These are phyloP conservation scores for Ictalurus furcatus DNA, from an alignment of 2,113 vertebrate genomes.

Conservation along the genomic window DNA sequence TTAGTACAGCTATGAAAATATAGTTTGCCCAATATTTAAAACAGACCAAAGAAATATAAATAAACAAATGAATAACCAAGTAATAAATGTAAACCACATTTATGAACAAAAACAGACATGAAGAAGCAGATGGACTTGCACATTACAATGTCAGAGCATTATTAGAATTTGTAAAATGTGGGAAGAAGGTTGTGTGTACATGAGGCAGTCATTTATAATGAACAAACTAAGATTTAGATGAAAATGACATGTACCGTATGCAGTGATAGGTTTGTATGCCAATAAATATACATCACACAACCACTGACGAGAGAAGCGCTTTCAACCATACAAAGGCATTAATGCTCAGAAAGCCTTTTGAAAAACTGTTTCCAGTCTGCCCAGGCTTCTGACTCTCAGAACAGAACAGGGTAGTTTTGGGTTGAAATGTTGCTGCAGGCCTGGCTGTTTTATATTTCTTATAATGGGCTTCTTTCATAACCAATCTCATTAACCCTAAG, in stretches of 20 bases:
- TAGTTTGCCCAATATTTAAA: neutral
- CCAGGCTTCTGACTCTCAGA: neutral
- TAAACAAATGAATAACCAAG: neutral
- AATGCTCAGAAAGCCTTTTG: neutral
- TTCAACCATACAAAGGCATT: neutral
- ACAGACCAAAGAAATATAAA: neutral
- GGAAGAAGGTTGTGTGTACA: neutral
- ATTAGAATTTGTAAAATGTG: neutral
- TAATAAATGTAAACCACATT: conserved; percentile 17
- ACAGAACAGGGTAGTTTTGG: neutral
- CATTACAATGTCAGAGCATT: neutral
- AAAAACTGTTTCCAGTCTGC: neutral
- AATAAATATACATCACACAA: neutral
- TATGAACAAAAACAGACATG: conserved; percentile 19
- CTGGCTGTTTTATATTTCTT: neutral
- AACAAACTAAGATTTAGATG: neutral
- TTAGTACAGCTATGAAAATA: neutral
- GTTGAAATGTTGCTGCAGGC: neutral
- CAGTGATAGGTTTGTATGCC: neutral
- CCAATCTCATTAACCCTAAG: neutral
- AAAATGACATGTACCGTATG: neutral
- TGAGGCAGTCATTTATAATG: neutral
- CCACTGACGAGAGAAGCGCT: neutral
- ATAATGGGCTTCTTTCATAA: neutral
- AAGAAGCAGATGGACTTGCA: neutral